Evolutionary conservation across 1,140 invertebrate species (phyloP).

Genomic region (Aphelenchoides avenae): DNA sequence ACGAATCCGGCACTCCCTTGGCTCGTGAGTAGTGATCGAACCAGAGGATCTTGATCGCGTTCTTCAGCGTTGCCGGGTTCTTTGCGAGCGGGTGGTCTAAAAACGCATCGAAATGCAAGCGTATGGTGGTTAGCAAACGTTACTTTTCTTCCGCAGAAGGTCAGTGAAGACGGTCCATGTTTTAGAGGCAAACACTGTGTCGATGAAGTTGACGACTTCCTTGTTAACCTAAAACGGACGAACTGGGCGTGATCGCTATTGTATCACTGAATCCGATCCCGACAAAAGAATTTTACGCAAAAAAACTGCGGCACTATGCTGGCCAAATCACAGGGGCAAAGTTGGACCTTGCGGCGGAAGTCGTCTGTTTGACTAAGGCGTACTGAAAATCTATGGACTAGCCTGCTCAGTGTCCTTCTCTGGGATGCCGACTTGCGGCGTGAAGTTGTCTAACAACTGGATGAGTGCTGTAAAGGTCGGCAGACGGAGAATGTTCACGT

Average conservation of each 20-base stretch:
- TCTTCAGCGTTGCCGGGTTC: constrained; percentile 2
- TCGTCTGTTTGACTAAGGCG: too few relatives aligned
- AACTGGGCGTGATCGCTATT: too few relatives aligned
- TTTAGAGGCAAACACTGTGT: constrained; percentile 4
- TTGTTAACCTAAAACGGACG: background rate
- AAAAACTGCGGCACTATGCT: too few relatives aligned
- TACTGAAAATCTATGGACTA: too few relatives aligned
- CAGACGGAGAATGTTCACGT: background rate
- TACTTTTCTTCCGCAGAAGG: constrained; percentile 3
- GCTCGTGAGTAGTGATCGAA: constrained; percentile 17
- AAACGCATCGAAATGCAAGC: background rate
- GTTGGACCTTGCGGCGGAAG: too few relatives aligned
- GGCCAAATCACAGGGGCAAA: too few relatives aligned
- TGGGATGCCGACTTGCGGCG: constrained; percentile 9
- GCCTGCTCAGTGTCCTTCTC: constrained; percentile 5
- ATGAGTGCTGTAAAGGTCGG: constrained; percentile 12
- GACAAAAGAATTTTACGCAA: too few relatives aligned
- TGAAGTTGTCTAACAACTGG: constrained; percentile 8
- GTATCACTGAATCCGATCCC: too few relatives aligned
- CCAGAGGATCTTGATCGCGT: constrained; percentile 18
- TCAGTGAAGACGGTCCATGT: constrained; percentile 3
- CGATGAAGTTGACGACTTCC: constrained; percentile 17
- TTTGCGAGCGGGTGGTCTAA: constrained; percentile 18
- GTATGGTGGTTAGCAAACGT: background rate
- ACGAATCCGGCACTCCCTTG: constrained; percentile 28